A percentile compares a stretch with the other conserved stretches of the same genome.
phyloP scores from a whole-genome alignment of 2,888 invertebrate species.

The Lepeophtheirus nordmannii region DNA sequence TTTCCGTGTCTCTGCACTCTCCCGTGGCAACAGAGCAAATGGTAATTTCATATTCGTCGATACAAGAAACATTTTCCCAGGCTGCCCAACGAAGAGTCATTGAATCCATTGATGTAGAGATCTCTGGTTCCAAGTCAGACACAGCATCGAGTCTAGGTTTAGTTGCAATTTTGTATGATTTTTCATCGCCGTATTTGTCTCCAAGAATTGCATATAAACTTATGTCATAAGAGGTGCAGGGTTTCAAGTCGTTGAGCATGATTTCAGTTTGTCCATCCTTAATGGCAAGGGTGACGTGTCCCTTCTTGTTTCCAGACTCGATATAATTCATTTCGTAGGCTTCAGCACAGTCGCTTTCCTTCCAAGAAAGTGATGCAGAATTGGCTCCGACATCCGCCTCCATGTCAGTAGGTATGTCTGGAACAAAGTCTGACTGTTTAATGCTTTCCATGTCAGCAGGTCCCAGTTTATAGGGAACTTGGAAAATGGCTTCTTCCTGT shows the following conservation, averaged over 20 bases:
- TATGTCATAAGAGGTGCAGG: conserved; percentile 11
- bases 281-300: not conserved
- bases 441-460: conserved; percentile 9
- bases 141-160: conserved; percentile 1
- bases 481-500: not conserved
- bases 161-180: conserved; percentile 9
- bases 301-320: not conserved
- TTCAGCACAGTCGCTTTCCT: conserved; percentile 12
- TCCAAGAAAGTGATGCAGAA: conserved; percentile 2
- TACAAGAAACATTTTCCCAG: conserved; percentile 14
- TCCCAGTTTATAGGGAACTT: not conserved
- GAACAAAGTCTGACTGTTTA: conserved; percentile 12
- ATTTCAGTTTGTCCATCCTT: not conserved
- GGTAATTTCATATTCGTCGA: conserved; percentile 12
- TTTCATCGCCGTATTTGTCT: conserved; percentile 10
- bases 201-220: conserved; percentile 7
- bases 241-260: conserved; percentile 7
- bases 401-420: conserved; percentile 7
- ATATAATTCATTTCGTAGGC: conserved; percentile 15
- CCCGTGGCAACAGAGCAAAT: conserved; percentile 4
- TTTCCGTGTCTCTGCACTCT: conserved; percentile 12
- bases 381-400: not conserved
- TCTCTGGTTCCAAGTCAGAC: conserved; percentile 4
- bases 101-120: conserved; percentile 2
- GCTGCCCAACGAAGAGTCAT: conserved; percentile 1